A percentile compares a stretch with the other conserved stretches of the same genome.
Conservation (phyloP, 2,888 invertebrate genomes). For the Eupithecia subumbrata region DNA sequence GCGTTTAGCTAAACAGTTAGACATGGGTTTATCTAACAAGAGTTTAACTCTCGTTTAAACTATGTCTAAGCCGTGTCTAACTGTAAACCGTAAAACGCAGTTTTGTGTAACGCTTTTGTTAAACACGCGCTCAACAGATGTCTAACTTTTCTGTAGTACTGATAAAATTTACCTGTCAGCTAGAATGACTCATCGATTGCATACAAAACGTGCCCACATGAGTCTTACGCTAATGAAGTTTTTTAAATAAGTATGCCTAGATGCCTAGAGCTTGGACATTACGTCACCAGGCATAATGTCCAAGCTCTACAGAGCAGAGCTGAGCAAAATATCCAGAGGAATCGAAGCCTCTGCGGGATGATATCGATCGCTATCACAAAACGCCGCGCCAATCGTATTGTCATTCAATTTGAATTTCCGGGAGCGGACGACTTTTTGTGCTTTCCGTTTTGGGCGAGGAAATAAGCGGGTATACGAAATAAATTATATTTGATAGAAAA, state of each 20-base stretch:
- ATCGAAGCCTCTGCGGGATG: conserved; percentile 64
- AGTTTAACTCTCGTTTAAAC: too few species aligned
- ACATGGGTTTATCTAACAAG: too few species aligned
- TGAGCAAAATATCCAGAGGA: conserved; percentile 21
- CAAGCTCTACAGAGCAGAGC: neutral
- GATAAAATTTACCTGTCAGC: neutral
- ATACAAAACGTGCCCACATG: neutral
- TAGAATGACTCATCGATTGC: neutral
- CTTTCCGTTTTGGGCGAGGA: conserved; percentile 50
- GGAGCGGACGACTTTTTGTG: conserved; percentile 70
- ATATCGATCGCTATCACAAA: conserved; percentile 73
- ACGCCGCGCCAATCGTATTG: conserved; percentile 80
- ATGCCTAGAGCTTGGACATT: too few species aligned
- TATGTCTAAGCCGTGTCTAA: too few species aligned
- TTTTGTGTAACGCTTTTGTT: too few species aligned
- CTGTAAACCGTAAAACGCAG: too few species aligned
- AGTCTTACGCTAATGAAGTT: neutral
- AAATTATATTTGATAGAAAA: neutral
- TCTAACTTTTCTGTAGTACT: too few species aligned
- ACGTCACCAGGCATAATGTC: neutral
- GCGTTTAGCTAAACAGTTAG: too few species aligned
- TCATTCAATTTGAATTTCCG: conserved; percentile 82
- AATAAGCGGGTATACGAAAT: conserved; percentile 42
- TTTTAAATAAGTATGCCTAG: neutral
- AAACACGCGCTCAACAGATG: too few species aligned